These are phyloP conservation scores for Amazonetta brasiliensis DNA, from an alignment of 2,797 vertebrate species.

Conservation along the genomic window DNA sequence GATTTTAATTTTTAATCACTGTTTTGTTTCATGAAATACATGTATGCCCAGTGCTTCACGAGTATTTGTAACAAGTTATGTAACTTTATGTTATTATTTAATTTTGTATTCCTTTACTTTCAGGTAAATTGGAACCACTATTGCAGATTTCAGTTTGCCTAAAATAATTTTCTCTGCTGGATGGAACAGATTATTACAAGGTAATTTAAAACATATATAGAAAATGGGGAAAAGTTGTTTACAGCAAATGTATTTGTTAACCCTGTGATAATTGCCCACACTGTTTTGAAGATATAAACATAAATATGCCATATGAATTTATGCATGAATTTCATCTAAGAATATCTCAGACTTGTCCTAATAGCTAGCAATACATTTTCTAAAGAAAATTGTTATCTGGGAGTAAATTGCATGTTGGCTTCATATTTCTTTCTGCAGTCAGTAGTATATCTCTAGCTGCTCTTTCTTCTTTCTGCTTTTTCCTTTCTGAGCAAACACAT, in stretches of 20 bases:
- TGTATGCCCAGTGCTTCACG: background rate
- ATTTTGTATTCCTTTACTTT: background rate
- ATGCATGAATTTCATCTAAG: conserved; percentile 33
- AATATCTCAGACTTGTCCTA: conserved; percentile 35
- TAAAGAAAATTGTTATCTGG: conserved; percentile 63
- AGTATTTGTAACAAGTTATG: background rate
- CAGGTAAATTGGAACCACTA: background rate
- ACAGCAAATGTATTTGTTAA: conserved; percentile 54
- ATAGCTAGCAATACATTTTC: conserved; percentile 64
- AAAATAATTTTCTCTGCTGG: conserved; percentile 50
- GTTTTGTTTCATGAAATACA: background rate
- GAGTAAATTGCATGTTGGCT: conserved; percentile 58
- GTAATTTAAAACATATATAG: conserved; percentile 50
- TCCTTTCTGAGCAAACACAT: conserved; percentile 67
- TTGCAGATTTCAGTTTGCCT: conserved; percentile 2
- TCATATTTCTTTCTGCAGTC: conserved; percentile 49
- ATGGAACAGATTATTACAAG: conserved; percentile 32
- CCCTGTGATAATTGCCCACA: conserved; percentile 52
- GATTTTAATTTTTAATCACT: background rate
- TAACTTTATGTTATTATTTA: background rate
- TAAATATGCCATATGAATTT: conserved; percentile 50
- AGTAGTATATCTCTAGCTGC: conserved; percentile 1
- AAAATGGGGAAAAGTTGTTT: conserved; percentile 33
- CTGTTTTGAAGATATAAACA: conserved; percentile 56
- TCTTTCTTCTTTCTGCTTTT: conserved; percentile 48